Conservation (phyloP, 2,113 vertebrate genomes). For the Gavialis gangeticus region DNA sequence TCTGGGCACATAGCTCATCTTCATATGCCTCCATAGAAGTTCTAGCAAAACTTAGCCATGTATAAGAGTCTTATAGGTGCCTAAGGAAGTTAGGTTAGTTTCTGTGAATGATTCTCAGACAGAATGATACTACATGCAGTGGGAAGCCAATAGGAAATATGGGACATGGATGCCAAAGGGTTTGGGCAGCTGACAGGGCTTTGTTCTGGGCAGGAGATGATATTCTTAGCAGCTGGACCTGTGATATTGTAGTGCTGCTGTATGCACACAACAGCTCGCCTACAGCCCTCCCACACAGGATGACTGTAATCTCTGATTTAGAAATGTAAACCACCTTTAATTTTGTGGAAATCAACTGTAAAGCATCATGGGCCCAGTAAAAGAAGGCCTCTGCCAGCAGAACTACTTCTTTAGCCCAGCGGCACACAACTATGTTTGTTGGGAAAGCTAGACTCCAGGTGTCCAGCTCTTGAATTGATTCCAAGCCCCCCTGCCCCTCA, state of each 20-base stretch:
- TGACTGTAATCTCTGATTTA: background rate
- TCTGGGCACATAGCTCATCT: too few relatives aligned
- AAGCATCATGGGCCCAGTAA: background rate
- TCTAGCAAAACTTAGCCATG: too few relatives aligned
- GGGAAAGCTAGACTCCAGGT: background rate
- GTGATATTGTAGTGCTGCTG: background rate
- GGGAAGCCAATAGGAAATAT: constrained; percentile 13
- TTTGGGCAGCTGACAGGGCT: background rate
- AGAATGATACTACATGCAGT: background rate
- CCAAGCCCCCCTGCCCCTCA: background rate
- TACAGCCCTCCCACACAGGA: background rate
- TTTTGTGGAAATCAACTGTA: background rate
- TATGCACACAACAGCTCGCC: background rate
- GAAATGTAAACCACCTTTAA: background rate
- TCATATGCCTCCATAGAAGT: too few relatives aligned
- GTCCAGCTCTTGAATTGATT: background rate
- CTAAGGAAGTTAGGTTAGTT: background rate
- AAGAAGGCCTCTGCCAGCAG: background rate
- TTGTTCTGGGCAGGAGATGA: background rate
- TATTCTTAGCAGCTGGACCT: background rate
- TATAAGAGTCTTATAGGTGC: too few relatives aligned
- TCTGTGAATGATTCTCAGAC: background rate
- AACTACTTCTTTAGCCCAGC: background rate
- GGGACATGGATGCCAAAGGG: background rate
- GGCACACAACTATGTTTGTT: background rate